Evolutionary conservation across 2,113 vertebrate genomes (phyloP).

Genomic region (Pundamilia nyererei): DNA sequence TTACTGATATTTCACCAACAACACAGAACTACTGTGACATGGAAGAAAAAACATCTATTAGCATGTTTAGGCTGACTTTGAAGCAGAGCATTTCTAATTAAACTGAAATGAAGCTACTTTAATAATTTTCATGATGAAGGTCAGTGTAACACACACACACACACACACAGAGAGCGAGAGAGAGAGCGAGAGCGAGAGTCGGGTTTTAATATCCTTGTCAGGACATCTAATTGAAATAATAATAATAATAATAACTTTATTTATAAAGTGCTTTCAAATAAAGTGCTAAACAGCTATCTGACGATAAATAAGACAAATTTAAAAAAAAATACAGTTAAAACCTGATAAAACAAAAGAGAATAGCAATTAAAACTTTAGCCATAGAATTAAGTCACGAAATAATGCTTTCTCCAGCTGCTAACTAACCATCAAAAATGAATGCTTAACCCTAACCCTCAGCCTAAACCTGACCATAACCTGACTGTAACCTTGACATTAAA

Average conservation of each 20-base stretch:
- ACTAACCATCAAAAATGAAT: not conserved
- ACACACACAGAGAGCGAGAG: fast-evolving
- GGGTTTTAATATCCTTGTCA: not conserved
- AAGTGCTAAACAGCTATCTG: not conserved
- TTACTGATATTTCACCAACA: not conserved
- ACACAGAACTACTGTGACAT: not conserved
- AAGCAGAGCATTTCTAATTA: not conserved
- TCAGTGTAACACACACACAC: not conserved
- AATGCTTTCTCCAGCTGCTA: not conserved
- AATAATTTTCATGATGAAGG: not conserved
- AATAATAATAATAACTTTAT: not conserved
- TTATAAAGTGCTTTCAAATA: not conserved
- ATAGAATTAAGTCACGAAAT: not conserved
- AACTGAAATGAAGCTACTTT: not conserved
- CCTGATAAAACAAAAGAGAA: not conserved
- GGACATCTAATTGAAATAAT: not conserved
- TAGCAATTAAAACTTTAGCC: not conserved
- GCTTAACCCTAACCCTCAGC: not conserved
- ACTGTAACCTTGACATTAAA: not conserved
- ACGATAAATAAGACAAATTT: not conserved
- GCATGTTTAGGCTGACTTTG: not conserved
- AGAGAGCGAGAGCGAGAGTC: not conserved
- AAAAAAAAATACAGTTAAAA: not conserved
- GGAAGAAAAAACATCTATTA: not conserved
- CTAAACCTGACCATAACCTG: not conserved